A percentile compares a stretch with the other conserved stretches of the same genome.
phyloP scores from a whole-genome alignment of 2,113 vertebrate genomes.

The Campylomormyrus tamandua region DNA sequence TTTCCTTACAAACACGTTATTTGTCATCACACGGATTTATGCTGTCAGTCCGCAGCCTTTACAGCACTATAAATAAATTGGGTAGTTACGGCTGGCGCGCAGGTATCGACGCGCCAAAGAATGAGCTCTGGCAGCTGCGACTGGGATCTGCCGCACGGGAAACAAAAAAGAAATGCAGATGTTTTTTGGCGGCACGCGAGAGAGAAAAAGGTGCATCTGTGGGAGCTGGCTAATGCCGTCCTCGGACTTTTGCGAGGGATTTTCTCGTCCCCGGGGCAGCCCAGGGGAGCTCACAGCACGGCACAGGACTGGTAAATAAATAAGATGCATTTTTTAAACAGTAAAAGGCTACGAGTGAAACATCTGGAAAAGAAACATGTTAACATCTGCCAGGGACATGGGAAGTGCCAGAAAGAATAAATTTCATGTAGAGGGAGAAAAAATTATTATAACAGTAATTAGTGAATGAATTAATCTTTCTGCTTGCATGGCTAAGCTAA shows the following conservation, averaged over 20 bases:
- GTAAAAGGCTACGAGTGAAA: slow-evolving; percentile 28
- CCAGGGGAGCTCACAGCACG: slow-evolving; percentile 19
- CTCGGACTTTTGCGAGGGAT: slow-evolving; percentile 26
- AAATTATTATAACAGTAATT: slow-evolving; percentile 33
- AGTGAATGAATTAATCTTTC: slow-evolving; percentile 38
- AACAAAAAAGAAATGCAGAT: slow-evolving; percentile 26
- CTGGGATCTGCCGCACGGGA: neutral
- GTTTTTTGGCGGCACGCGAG: slow-evolving; percentile 22
- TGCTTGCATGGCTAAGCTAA: slow-evolving; percentile 12
- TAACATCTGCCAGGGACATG: slow-evolving; percentile 31
- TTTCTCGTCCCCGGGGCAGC: slow-evolving; percentile 19
- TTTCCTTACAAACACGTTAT: slow-evolving; percentile 59
- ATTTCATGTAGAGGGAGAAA: neutral
- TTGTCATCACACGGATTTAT: slow-evolving; percentile 63
- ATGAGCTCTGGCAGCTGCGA: neutral
- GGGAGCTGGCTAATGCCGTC: slow-evolving; percentile 23
- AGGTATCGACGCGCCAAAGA: neutral
- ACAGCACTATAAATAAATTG: slow-evolving; percentile 57
- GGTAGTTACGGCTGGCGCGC: neutral
- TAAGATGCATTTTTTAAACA: slow-evolving; percentile 11
- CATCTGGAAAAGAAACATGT: slow-evolving; percentile 38
- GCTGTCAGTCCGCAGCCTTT: slow-evolving; percentile 62
- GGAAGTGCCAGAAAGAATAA: slow-evolving; percentile 19
- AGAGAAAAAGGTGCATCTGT: slow-evolving; percentile 38
- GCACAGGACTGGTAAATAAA: slow-evolving; percentile 15